Conservation (phyloP, 2,113 vertebrate genomes). For the Pongo pygmaeus region DNA sequence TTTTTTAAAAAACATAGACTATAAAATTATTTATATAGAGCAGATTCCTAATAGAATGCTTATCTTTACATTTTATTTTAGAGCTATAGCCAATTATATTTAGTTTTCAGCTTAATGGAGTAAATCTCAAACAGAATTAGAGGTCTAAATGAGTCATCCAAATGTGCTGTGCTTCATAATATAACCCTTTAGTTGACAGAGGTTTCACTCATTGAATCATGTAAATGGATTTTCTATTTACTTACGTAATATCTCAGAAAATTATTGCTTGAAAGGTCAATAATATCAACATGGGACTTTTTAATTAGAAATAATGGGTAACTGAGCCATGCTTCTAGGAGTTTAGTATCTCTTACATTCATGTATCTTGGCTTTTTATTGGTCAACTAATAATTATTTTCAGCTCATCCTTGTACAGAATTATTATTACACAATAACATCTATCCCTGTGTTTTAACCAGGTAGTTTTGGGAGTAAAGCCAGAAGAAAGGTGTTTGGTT, state of each 20-base stretch:
- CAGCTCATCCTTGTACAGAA: background rate
- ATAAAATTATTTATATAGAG: background rate
- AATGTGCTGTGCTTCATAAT: background rate
- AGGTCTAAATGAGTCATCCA: background rate
- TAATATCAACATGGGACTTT: background rate
- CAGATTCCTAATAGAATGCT: background rate
- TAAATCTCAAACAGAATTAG: background rate
- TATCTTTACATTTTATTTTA: background rate
- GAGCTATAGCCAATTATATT: background rate
- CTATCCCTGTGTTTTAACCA: background rate
- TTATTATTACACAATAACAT: background rate
- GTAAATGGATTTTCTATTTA: slow-evolving; percentile 40
- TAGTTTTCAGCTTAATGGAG: slow-evolving; percentile 9
- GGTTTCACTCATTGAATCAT: background rate
- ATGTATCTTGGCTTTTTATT: background rate
- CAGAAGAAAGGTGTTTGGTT: background rate
- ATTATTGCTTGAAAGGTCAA: background rate
- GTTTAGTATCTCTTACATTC: background rate
- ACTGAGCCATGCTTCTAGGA: background rate
- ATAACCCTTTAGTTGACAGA: background rate
- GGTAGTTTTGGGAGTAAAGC: background rate
- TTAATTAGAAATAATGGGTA: background rate
- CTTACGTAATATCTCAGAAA: slow-evolving; percentile 3
- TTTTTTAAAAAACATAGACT: background rate
- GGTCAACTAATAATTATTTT: background rate